These are phyloP conservation scores for Barypeithes pellucidus DNA, from an alignment of 2,888 invertebrate genomes.

Conservation along the genomic window DNA sequence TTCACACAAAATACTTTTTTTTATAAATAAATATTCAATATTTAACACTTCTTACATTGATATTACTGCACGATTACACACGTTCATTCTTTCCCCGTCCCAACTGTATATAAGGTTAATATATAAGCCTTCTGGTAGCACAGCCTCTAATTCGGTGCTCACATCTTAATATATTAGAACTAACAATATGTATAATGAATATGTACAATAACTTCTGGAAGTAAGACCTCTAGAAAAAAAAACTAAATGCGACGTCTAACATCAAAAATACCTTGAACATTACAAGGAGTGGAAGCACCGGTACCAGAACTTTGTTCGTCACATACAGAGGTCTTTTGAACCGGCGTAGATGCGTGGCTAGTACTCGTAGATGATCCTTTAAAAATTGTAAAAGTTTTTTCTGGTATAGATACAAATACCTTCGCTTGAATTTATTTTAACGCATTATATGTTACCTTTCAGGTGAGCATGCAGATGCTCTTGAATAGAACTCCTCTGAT, in stretches of 20 bases:
- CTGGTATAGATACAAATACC: background rate
- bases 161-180: background rate
- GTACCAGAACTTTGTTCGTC: slow-evolving; percentile 60
- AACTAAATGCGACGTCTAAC: slow-evolving; percentile 33
- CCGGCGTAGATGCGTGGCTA: slow-evolving; percentile 68
- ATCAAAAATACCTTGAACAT: slow-evolving; percentile 56
- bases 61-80: no score
- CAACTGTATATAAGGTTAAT: no score
- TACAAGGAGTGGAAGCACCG: slow-evolving; percentile 60
- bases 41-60: no score
- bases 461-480: slow-evolving; percentile 60
- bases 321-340: slow-evolving; percentile 66
- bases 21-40: no score
- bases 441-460: slow-evolving; percentile 63
- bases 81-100: no score
- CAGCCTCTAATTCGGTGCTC: background rate
- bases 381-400: slow-evolving; percentile 40
- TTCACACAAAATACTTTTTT: no score
- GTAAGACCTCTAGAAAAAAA: background rate
- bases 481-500: slow-evolving; percentile 62
- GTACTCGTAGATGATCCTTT: slow-evolving; percentile 64
- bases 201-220: background rate
- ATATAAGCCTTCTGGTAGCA: no score
- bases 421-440: no score
- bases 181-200: background rate